These are phyloP conservation scores for Pogonognathellus flavescens DNA, from an alignment of 1,140 invertebrate species.

Conservation along the genomic window DNA sequence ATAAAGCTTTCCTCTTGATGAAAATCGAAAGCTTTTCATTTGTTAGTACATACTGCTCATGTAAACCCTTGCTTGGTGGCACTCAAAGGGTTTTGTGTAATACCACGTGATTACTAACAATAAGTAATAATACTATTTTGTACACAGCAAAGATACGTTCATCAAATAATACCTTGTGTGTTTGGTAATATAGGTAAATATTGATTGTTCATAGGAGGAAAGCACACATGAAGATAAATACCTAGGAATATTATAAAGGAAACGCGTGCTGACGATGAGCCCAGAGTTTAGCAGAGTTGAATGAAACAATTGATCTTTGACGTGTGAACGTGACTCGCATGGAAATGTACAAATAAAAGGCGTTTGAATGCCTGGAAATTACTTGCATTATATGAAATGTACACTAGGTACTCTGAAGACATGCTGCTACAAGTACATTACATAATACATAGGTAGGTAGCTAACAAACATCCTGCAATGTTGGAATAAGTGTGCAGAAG, in stretches of 20 bases:
- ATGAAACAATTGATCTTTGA: slow-evolving; percentile 50
- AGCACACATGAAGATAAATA: slow-evolving; percentile 42
- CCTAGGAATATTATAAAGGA: not conserved
- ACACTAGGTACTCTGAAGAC: slow-evolving; percentile 6
- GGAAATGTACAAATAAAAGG: slow-evolving; percentile 38
- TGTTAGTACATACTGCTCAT: not conserved
- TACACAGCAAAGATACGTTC: no score
- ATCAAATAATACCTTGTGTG: no score
- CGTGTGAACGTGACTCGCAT: slow-evolving; percentile 40
- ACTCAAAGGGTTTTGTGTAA: no score
- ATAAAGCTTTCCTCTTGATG: slow-evolving; percentile 18
- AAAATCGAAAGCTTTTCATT: slow-evolving; percentile 31
- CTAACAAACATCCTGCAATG: not conserved
- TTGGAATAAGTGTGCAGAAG: not conserved
- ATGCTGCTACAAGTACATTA: not conserved
- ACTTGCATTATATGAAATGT: slow-evolving; percentile 27
- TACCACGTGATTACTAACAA: no score
- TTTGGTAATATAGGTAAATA: slow-evolving; percentile 32
- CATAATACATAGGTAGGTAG: not conserved
- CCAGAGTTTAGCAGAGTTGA: slow-evolving; percentile 17
- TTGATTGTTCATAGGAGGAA: slow-evolving; percentile 13
- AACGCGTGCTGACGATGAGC: slow-evolving; percentile 44
- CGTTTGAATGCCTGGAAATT: slow-evolving; percentile 19
- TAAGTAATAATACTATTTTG: no score
- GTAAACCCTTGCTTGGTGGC: not conserved